Evolutionary conservation across 2,797 vertebrate species (phyloP).

Genomic region (Trematomus bernacchii): DNA sequence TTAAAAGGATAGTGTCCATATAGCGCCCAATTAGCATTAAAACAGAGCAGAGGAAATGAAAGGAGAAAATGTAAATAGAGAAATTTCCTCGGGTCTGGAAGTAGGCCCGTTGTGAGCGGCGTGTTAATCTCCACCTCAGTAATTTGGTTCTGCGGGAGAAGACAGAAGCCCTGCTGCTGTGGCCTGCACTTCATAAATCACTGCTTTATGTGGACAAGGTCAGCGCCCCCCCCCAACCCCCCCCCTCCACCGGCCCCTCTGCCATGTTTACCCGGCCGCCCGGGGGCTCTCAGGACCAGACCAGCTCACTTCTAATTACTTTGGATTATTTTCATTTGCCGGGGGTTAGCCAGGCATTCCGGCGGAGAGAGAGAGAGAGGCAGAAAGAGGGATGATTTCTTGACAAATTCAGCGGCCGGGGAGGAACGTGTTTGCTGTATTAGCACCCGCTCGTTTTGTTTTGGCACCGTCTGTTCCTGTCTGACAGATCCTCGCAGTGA

Average conservation of each 20-base stretch:
- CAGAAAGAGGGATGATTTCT: constrained; percentile 86
- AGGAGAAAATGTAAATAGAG: constrained; percentile 95
- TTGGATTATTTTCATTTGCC: constrained; percentile 99
- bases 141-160: constrained; percentile 99
- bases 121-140: constrained; percentile 99
- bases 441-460: constrained; percentile 85
- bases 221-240: constrained; percentile 88
- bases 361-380: constrained; percentile 83
- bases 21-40: constrained; percentile 81
- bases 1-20: constrained; percentile 61
- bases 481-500: constrained; percentile 44
- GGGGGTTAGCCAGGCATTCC: constrained; percentile 94
- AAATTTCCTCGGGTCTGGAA: constrained; percentile 92
- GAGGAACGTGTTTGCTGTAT: constrained; percentile 86
- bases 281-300: constrained; percentile 94
- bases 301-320: constrained; percentile 99
- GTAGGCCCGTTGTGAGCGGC: constrained; percentile 93
- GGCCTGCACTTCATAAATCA: constrained; percentile 99
- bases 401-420: constrained; percentile 85
- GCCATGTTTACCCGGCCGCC: constrained; percentile 96
- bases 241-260: constrained; percentile 86
- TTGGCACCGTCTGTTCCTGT: constrained; percentile 71
- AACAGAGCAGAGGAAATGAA: constrained; percentile 91
- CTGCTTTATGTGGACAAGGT: constrained; percentile 99
- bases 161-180: constrained; percentile 99